These are phyloP conservation scores for Numenius arquata DNA, from an alignment of 2,113 vertebrate genomes.

Conservation along the genomic window DNA sequence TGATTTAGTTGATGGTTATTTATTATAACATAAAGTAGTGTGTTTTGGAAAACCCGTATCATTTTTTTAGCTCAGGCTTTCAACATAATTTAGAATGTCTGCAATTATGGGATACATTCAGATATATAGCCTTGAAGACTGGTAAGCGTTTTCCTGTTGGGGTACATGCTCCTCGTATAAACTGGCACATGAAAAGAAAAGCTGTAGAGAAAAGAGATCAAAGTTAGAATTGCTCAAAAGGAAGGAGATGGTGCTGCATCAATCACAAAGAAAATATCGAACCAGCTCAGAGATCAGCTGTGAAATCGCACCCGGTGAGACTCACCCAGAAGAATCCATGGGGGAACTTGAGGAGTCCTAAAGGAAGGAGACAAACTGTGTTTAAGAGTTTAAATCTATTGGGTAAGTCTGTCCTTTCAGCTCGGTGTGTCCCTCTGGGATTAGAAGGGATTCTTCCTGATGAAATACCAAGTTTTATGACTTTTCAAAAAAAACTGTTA, in stretches of 20 bases:
- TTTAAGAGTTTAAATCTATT: too few species aligned
- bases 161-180: background rate
- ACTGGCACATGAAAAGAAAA: background rate
- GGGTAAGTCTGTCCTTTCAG: background rate
- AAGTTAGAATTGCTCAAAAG: background rate
- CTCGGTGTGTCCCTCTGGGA: background rate
- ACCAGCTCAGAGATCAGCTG: background rate
- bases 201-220: background rate
- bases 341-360: background rate
- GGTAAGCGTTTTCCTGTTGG: background rate
- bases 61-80: too few species aligned
- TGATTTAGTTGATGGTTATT: background rate
- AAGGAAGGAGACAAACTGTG: background rate
- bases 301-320: background rate
- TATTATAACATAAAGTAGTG: accelerated
- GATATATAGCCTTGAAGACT: accelerated
- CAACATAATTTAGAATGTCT: accelerated
- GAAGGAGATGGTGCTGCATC: background rate
- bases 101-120: background rate
- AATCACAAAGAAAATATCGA: background rate
- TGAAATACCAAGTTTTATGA: background rate
- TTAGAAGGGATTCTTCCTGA: background rate
- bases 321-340: background rate
- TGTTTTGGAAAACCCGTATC: accelerated
- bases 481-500: accelerated